Evolutionary conservation across 2,113 vertebrate species (phyloP), one percentile per base, ranked within the genome.

Genomic region (Lophochroa leadbeateri): DNA sequence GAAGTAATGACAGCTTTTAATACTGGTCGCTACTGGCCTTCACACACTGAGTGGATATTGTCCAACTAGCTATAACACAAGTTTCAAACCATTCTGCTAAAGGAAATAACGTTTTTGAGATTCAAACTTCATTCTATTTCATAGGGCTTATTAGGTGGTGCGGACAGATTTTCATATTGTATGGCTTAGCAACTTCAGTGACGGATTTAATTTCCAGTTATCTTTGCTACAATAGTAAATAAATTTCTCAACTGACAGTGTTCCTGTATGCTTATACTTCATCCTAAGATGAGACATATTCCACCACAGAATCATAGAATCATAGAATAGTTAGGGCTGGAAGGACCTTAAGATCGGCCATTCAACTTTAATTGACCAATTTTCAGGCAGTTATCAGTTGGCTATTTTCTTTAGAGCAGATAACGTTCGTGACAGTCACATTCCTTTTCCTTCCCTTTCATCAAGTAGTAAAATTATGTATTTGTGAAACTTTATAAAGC

Each of bases 341-440:
- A 41, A 41, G 41, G 41, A 41, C 41, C 41, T 41, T 41, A 41
- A 41, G 95, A 91, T 80, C 95, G 94, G 96, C 76, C 80, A 96
- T 97, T 98, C 96, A 95, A 58, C 81, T 97, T 97, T 97, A 98
- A 98, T 96, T 97, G 97, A 95, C 92, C 97, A 96, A 97, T 97
- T 97, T 98, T 95, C 97, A 96, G 46, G 68, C 43, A 96, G 93
- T 89, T 90, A 97, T 96, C 93, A 68, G 67, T 69, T 96, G 61
- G 47, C 77, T 98, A 92, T 98, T 98, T 98, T 84, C 88, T 96
- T 82, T 67, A 77, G 74, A 97, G 94, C 75, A 95, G 50, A 93
- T 86, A 97, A 93, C 11, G 13, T 70, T 94, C 88, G 90, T 97
- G 96, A 97, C 91, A 96, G 88, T 60, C 81, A 96, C 97, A 94